A percentile compares a stretch with the other conserved stretches of the same genome.
phyloP scores from a whole-genome alignment of 2,113 vertebrate genomes.

The Urocitellus parryii region DNA sequence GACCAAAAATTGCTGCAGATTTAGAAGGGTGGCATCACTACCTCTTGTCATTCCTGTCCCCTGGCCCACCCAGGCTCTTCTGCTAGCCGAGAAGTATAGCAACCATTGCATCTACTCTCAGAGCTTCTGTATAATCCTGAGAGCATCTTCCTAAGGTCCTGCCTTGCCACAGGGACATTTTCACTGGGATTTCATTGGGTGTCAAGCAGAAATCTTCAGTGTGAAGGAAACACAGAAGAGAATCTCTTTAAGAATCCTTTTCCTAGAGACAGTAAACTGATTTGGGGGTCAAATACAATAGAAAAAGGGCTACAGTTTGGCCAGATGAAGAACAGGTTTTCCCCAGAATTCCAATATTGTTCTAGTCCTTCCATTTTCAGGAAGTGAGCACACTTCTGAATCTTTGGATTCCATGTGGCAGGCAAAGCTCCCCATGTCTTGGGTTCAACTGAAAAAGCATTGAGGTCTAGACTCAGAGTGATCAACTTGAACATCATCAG shows the following conservation, averaged over 20 bases:
- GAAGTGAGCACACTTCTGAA: neutral
- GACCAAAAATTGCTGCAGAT: neutral
- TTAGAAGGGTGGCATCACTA: neutral
- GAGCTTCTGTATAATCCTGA: neutral
- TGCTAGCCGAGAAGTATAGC: neutral
- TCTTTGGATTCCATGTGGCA: neutral
- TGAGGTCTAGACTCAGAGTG: neutral
- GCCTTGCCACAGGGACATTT: neutral
- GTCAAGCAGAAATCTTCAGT: neutral
- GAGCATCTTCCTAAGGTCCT: neutral
- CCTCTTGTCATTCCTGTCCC: neutral
- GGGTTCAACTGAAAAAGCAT: neutral
- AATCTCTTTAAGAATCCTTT: neutral
- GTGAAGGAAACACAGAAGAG: neutral
- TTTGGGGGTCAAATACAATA: neutral
- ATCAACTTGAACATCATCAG: neutral
- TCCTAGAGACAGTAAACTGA: neutral
- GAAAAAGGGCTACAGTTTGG: neutral
- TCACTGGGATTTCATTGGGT: neutral
- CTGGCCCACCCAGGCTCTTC: neutral
- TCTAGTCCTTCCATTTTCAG: neutral
- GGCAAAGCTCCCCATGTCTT: neutral
- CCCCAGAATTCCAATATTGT: neutral
- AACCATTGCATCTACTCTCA: neutral
- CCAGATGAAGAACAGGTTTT: neutral